phyloP scores from a whole-genome alignment of 2,113 vertebrate genomes.

The Terrapene triunguis region DNA sequence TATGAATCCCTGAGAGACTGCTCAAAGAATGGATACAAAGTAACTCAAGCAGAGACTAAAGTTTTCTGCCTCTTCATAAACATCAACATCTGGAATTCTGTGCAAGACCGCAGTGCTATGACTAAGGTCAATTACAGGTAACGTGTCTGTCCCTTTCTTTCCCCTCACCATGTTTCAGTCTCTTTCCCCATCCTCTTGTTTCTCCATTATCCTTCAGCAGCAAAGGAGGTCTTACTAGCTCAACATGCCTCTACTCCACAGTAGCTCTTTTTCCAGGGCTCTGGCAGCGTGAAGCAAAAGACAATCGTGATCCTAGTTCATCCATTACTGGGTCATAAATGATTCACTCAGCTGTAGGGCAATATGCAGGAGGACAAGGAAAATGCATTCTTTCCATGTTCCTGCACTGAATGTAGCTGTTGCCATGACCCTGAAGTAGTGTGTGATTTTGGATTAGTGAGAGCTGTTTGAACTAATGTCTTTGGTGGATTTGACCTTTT shows the following conservation, averaged over 20 bases:
- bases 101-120: no score
- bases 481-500: not conserved
- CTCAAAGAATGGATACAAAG: not conserved
- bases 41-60: no score
- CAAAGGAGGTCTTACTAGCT: not conserved
- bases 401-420: not conserved
- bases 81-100: not conserved
- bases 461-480: no score
- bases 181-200: not conserved
- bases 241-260: not conserved
- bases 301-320: no score
- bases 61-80: not conserved
- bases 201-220: not conserved
- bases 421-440: not conserved
- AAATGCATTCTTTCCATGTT: not conserved
- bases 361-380: not conserved
- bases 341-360: not conserved
- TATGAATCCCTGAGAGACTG: no score
- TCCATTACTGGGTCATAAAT: not conserved
- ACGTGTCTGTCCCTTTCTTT: no score
- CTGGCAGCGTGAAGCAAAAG: not conserved
- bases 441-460: not conserved
- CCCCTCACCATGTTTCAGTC: not conserved
- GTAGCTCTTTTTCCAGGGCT: no score
- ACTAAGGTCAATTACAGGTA: no score